phyloP scores from a whole-genome alignment of 2,797 vertebrate species.

The Chaetodon trifasciatus region DNA sequence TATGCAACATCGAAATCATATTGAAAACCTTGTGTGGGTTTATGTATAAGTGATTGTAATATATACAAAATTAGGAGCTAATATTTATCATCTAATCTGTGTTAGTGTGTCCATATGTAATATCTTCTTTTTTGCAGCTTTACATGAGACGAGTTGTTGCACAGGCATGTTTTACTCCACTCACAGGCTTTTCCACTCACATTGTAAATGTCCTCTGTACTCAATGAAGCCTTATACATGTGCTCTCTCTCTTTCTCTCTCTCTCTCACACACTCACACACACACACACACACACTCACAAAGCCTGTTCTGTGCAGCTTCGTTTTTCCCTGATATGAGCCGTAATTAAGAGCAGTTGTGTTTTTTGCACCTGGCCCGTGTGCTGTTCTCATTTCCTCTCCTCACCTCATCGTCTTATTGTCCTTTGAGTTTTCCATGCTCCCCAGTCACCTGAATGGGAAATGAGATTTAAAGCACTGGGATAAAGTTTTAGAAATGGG shows the following conservation, averaged over 20 bases:
- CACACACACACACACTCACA: slow-evolving; percentile 29
- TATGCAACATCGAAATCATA: not conserved
- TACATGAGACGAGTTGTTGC: slow-evolving; percentile 7
- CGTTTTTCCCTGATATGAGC: slow-evolving; percentile 44
- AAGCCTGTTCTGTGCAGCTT: slow-evolving; percentile 19
- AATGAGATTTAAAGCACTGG: slow-evolving; percentile 66
- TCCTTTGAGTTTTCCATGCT: slow-evolving; percentile 58
- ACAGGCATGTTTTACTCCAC: not conserved
- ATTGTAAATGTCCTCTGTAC: slow-evolving; percentile 6
- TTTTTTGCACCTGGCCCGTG: slow-evolving; percentile 74
- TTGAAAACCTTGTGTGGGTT: not conserved
- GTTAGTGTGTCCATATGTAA: not conserved
- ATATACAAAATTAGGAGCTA: too few relatives aligned
- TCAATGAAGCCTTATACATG: not conserved
- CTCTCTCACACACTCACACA: not conserved
- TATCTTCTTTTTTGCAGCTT: not conserved
- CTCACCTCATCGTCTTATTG: slow-evolving; percentile 67
- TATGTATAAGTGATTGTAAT: too few relatives aligned
- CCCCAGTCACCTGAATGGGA: slow-evolving; percentile 56
- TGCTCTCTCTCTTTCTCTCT: not conserved
- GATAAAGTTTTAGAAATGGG: slow-evolving; percentile 53
- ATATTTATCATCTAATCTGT: too few relatives aligned
- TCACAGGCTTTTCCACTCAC: slow-evolving; percentile 51
- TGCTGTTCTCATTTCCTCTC: slow-evolving; percentile 76
- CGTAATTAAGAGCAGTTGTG: slow-evolving; percentile 68